A percentile compares a stretch with the other conserved stretches of the same genome.
Conservation (phyloP, 2,888 invertebrate genomes). For the Apamea monoglypha region DNA sequence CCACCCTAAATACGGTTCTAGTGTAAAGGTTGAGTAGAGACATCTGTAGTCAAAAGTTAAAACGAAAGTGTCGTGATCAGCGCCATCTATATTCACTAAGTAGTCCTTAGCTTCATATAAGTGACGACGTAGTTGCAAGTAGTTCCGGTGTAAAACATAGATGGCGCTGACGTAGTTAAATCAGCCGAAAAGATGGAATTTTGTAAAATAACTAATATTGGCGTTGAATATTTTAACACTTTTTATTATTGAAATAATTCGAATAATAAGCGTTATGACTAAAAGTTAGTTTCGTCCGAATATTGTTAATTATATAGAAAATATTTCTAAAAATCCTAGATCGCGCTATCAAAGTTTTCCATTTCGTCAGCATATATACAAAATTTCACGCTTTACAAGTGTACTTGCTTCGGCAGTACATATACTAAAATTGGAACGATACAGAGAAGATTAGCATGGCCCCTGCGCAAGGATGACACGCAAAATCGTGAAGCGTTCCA, state of each 20-base stretch:
- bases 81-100: constrained; percentile 20
- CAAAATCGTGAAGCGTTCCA: constrained; percentile 85
- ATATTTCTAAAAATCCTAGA: constrained; percentile 37
- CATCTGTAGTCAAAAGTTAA: background rate
- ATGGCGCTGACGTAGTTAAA: constrained; percentile 41
- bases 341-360: constrained; percentile 59
- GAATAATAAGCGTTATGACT: background rate
- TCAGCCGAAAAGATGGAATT: background rate
- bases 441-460: constrained; percentile 85
- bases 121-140: background rate
- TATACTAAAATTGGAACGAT: constrained; percentile 84
- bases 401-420: constrained; percentile 84
- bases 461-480: constrained; percentile 86
- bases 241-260: rapidly evolving
- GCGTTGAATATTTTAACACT: background rate
- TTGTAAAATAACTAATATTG: background rate
- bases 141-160: constrained; percentile 22
- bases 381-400: rapidly evolving
- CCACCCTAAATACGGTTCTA: background rate
- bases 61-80: background rate
- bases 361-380: constrained; percentile 42
- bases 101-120: background rate
- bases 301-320: rapidly evolving
- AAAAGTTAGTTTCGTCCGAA: background rate
- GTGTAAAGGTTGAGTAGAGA: background rate